Base-by-base conservation (phyloP, 2,888 invertebrate genomes). In the Caenorhabditis sp. region DNA sequence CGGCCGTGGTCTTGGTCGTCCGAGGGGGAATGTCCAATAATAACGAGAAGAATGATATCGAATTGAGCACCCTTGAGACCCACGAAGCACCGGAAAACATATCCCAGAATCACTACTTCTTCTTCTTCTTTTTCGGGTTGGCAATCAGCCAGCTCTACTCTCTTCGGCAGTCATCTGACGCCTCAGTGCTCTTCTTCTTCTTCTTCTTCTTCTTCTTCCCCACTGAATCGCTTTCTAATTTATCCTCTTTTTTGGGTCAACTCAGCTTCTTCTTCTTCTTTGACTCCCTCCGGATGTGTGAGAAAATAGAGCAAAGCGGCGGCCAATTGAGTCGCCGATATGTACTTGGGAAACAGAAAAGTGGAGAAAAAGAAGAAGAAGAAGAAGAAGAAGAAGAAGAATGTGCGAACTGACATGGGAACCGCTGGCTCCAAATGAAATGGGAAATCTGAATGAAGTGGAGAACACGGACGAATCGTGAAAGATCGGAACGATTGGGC, bases 181-280 rank as follows among this genome's bases (percentile, higher is more conserved):
- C 48, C 41, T 68, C 58, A 52, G 58, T 59, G 43, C 52, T 27
- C 24, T n/a, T 45, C 24, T 61, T 46, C n/a, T 13, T 27, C 17
- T 52, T 39, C 13, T 5, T 15, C 22, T 50, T 9, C 9, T 5
- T 5, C 30, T 30, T 9, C 30, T 43, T 43, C 26, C 15, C 41
- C n/a, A 35, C 37, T 59, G 59, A 55, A 63, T 63, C 56, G 56
- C 56, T 63, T 56, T 55, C 45, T 56, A 45, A 58, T 72, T 72
- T 50, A 24, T 39, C n/a, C 27, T 41, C 45, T 13, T 55, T 35
- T 26, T 56, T 43, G 62, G 37, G 32, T 27, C 46, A 13, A 13
- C 43, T 15, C 27, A n/a, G 30, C 37, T 20, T 11, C 15, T 41
- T 17, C 15, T 39, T 15, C 3, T 13, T 39, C 15, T 6, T 2